Percentiles rank a stretch among this genome's conserved stretches.
These are phyloP conservation scores for Agriotes lineatus DNA, from an alignment of 2,888 invertebrate genomes.

Conservation along the genomic window DNA sequence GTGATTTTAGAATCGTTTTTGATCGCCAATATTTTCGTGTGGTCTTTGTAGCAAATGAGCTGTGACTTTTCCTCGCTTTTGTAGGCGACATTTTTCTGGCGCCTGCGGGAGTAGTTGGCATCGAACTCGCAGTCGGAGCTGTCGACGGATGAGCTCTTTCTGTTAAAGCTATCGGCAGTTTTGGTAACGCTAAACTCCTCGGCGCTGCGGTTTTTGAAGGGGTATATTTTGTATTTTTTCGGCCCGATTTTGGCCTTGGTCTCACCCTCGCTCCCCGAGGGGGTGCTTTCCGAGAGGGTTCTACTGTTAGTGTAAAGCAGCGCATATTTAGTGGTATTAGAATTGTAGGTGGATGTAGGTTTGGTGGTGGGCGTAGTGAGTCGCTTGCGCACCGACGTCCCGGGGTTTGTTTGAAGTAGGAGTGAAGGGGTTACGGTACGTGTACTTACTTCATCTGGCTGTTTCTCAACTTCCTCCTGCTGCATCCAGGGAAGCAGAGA, in stretches of 20 bases:
- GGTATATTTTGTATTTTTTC: constrained; percentile 49
- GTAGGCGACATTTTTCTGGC: constrained; percentile 54
- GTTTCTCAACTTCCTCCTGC: constrained; percentile 63
- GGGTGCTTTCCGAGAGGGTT: constrained; percentile 29
- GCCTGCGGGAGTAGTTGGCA: constrained; percentile 46
- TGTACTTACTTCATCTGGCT: constrained; percentile 65
- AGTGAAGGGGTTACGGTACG: constrained; percentile 52
- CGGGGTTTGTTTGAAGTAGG: constrained; percentile 53
- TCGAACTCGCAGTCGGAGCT: constrained; percentile 62
- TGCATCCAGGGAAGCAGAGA: constrained; percentile 61
- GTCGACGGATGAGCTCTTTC: constrained; percentile 57
- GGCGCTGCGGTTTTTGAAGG: constrained; percentile 57
- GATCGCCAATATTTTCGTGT: constrained; percentile 59
- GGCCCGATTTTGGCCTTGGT: constrained; percentile 18
- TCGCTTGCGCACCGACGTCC: constrained; percentile 49
- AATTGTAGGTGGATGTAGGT: constrained; percentile 20
- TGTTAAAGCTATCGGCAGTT: constrained; percentile 41
- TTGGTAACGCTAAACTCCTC: constrained; percentile 56
- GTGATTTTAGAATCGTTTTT: constrained; percentile 61
- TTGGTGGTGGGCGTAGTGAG: constrained; percentile 42
- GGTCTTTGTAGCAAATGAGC: constrained; percentile 62
- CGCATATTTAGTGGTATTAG: constrained; percentile 31
- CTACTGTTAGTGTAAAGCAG: constrained; percentile 33
- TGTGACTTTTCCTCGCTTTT: constrained; percentile 63
- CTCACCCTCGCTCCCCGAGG: constrained; percentile 32